phyloP scores from a whole-genome alignment of 2,888 invertebrate species.

The Zootermopsis nevadensis region DNA sequence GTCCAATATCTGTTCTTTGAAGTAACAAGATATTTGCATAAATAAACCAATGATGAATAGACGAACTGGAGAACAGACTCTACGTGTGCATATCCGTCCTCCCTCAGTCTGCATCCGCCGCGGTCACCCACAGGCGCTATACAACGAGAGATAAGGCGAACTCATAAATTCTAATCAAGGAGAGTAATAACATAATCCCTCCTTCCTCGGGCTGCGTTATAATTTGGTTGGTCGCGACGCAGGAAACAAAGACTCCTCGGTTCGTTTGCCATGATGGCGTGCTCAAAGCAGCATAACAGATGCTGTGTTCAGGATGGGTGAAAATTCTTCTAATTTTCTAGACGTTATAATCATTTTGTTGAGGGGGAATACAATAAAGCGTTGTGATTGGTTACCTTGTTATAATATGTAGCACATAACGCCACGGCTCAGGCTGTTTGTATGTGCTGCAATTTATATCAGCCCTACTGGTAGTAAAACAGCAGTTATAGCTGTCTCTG shows the following conservation, averaged over 20 bases:
- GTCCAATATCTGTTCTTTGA: background rate
- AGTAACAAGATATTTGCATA: background rate
- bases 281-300: background rate
- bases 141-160: constrained; percentile 27
- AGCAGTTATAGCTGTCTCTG: no score
- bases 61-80: no score
- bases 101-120: background rate
- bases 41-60: no score
- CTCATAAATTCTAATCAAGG: constrained; percentile 50
- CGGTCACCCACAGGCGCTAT: constrained; percentile 24
- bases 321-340: constrained; percentile 38
- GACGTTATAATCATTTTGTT: constrained; percentile 26
- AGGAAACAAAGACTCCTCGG: constrained; percentile 15
- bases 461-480: no score
- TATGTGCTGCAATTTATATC: background rate
- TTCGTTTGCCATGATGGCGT: constrained; percentile 39
- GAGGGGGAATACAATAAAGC: background rate
- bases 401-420: background rate
- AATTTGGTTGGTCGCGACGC: constrained; percentile 32
- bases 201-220: constrained; percentile 29
- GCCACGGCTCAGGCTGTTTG: background rate
- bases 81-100: background rate
- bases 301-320: constrained; percentile 3
- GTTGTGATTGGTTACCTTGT: background rate
- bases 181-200: constrained; percentile 44